phyloP scores from a whole-genome alignment of 1,140 invertebrate genomes.

The Acromyrmex charruanus region DNA sequence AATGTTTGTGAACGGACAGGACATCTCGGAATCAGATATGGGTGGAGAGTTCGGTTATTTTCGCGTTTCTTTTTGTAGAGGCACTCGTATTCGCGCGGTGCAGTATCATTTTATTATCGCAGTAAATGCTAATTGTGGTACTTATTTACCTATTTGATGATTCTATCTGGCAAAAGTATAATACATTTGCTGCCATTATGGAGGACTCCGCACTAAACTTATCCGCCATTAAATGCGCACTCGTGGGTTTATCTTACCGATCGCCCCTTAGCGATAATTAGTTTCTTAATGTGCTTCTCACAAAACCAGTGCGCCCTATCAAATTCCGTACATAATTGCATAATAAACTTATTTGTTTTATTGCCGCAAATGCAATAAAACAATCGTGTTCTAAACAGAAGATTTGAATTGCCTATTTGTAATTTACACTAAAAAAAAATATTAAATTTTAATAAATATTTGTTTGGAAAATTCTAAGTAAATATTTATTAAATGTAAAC shows the following conservation, averaged over 20 bases:
- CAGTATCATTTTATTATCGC: conserved; percentile 56
- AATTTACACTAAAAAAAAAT: too few species aligned
- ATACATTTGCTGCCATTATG: conserved; percentile 52
- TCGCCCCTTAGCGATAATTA: conserved; percentile 49
- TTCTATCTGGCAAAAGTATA: conserved; percentile 76
- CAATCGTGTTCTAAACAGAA: neutral
- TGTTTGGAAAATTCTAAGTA: too few species aligned
- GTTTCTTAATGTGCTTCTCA: conserved; percentile 44
- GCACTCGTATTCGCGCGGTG: neutral
- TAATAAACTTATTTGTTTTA: conserved; percentile 31
- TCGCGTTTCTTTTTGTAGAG: conserved; percentile 11
- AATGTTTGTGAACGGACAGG: neutral
- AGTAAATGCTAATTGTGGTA: conserved; percentile 72
- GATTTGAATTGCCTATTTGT: neutral
- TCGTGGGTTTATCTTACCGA: conserved; percentile 13
- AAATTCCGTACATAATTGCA: conserved; percentile 6
- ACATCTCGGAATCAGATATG: neutral
- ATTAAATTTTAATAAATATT: too few species aligned
- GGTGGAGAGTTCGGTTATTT: neutral
- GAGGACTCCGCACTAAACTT: conserved; percentile 64
- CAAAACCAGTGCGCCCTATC: conserved; percentile 29
- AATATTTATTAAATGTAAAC: too few species aligned
- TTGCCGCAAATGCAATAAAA: neutral
- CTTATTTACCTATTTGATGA: conserved; percentile 79
- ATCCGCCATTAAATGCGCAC: conserved; percentile 48